Evolutionary conservation across 2,113 vertebrate species (phyloP).

Genomic region (Abramis brama): DNA sequence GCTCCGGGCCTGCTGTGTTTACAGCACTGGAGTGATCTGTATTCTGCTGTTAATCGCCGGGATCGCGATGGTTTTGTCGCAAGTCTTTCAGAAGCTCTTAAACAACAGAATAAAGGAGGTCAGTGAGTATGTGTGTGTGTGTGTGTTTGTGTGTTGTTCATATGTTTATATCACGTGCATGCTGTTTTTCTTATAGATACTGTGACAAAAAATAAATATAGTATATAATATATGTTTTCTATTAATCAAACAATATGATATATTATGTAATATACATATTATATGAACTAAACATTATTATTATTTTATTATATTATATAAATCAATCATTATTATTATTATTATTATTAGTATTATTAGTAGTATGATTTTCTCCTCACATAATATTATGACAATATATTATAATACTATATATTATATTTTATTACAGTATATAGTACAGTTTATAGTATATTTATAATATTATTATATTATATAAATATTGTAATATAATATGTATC

Average conservation of each 20-base stretch:
- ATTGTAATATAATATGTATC: too few relatives aligned
- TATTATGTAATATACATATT: too few relatives aligned
- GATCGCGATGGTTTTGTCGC: constrained; percentile 67
- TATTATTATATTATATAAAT: background rate
- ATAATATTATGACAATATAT: background rate
- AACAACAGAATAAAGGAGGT: constrained; percentile 71
- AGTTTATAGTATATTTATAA: background rate
- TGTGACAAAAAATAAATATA: too few relatives aligned
- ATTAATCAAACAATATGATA: too few relatives aligned
- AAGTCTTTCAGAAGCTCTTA: constrained; percentile 67
- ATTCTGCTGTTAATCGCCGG: constrained; percentile 69
- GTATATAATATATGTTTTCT: too few relatives aligned
- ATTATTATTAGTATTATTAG: background rate
- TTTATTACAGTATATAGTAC: too few relatives aligned
- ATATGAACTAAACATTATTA: too few relatives aligned
- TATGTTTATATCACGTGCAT: background rate
- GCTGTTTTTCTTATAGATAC: too few relatives aligned
- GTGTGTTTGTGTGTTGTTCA: background rate
- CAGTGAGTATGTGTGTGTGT: constrained; percentile 40
- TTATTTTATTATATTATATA: too few relatives aligned
- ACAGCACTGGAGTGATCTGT: constrained; percentile 66
- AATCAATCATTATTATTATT: background rate
- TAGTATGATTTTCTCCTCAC: background rate
- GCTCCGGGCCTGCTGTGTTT: constrained; percentile 69
- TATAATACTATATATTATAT: too few relatives aligned